Conservation (phyloP, 2,888 invertebrate genomes). For the Eulithis prunata region DNA sequence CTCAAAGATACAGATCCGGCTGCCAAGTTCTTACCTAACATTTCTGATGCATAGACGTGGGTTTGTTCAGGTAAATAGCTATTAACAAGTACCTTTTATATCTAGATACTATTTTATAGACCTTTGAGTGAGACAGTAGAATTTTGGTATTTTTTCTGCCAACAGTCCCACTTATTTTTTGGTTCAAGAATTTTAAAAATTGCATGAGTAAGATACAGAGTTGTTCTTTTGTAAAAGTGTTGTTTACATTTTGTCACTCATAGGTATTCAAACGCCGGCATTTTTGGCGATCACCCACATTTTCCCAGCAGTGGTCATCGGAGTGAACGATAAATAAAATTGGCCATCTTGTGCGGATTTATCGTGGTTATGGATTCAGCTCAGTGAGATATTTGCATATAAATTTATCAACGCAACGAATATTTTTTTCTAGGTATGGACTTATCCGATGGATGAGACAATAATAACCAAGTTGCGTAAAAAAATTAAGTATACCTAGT, state of each 20-base stretch:
- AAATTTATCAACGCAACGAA: too few species aligned
- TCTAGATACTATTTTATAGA: not conserved
- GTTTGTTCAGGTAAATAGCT: slow-evolving; percentile 16
- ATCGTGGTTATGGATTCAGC: too few species aligned
- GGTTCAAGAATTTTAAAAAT: not conserved
- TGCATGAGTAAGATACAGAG: slow-evolving; percentile 1
- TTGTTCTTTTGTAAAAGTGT: slow-evolving; percentile 5
- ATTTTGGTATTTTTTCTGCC: too few species aligned
- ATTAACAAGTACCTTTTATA: not conserved
- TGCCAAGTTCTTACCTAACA: slow-evolving; percentile 15
- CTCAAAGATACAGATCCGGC: slow-evolving; percentile 29
- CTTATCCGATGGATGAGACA: too few species aligned
- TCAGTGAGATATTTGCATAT: too few species aligned
- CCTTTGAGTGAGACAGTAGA: too few species aligned
- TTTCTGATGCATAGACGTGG: slow-evolving; percentile 5
- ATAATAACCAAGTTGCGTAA: too few species aligned
- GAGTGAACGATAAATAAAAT: not conserved
- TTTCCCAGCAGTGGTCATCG: slow-evolving; percentile 19
- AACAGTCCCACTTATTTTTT: not conserved
- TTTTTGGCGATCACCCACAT: slow-evolving; percentile 30
- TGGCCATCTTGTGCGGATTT: not conserved
- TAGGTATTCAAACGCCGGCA: slow-evolving; percentile 15
- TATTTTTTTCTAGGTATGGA: too few species aligned
- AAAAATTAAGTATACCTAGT: too few species aligned
- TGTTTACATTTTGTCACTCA: slow-evolving; percentile 23